phyloP scores from a whole-genome alignment of 2,113 vertebrate species.

The Gambusia holbrooki region DNA sequence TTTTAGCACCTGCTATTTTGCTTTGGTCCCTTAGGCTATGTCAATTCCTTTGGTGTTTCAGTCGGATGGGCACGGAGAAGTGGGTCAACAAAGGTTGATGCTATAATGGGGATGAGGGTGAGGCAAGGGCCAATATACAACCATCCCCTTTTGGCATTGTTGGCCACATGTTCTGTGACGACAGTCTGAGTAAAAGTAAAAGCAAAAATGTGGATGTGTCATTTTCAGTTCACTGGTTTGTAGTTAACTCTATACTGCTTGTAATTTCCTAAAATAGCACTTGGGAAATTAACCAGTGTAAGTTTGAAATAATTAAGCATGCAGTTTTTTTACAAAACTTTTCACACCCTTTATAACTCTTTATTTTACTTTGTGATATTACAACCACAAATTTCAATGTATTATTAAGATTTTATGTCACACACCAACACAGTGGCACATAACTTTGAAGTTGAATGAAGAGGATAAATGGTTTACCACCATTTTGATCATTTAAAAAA shows the following conservation, averaged over 20 bases:
- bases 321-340: no score
- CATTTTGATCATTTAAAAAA: not conserved
- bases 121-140: slow-evolving; percentile 61
- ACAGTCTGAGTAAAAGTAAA: slow-evolving; percentile 47
- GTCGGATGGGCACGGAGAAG: slow-evolving; percentile 67
- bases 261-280: not conserved
- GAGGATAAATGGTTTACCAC: not conserved
- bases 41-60: slow-evolving; percentile 68
- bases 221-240: slow-evolving; percentile 45
- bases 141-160: slow-evolving; percentile 30
- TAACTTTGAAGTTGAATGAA: not conserved
- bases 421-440: not conserved
- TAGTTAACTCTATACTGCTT: not conserved
- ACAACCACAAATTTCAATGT: not conserved
- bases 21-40: slow-evolving; percentile 61
- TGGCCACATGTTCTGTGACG: slow-evolving; percentile 32
- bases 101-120: slow-evolving; percentile 70
- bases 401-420: not conserved
- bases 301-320: no score
- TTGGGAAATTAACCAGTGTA: no score
- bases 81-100: slow-evolving; percentile 77
- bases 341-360: no score
- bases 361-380: no score
- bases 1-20: slow-evolving; percentile 81
- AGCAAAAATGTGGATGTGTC: slow-evolving; percentile 52